Evolutionary conservation across 2,888 invertebrate species (phyloP).

Genomic region (Sinodicranocentrus sp.): DNA sequence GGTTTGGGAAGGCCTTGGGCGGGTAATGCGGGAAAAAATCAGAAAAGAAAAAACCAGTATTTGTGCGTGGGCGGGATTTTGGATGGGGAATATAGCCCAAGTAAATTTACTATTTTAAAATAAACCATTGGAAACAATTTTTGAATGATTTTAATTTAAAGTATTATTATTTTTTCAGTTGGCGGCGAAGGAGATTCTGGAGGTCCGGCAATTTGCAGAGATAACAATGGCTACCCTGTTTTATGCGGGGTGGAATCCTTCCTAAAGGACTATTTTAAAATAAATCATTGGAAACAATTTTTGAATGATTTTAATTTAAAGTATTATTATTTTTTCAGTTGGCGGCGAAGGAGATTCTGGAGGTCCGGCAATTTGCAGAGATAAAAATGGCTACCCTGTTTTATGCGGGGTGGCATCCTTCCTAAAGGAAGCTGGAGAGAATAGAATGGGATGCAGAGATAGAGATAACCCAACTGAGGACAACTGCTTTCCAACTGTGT

Average conservation of each 20-base stretch:
- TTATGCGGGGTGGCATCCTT: constrained; percentile 34
- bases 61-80: constrained; percentile 33
- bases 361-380: constrained; percentile 42
- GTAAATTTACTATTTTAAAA: neutral
- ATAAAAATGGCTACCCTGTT: neutral
- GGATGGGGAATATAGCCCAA: neutral
- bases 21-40: neutral
- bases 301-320: neutral
- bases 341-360: constrained; percentile 30
- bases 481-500: constrained; percentile 26
- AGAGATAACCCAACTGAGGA: neutral
- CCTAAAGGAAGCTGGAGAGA: no score
- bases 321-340: neutral
- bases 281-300: neutral
- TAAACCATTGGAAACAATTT: neutral
- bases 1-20: neutral
- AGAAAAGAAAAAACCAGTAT: neutral
- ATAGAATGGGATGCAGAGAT: constrained; percentile 33
- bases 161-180: neutral
- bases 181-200: constrained; percentile 30
- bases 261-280: neutral
- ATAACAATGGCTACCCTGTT: neutral
- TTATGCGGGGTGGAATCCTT: constrained; percentile 33
- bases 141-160: neutral
- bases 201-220: constrained; percentile 42